These are phyloP conservation scores for Euplexia lucipara DNA, from an alignment of 2,888 invertebrate species.

Conservation along the genomic window DNA sequence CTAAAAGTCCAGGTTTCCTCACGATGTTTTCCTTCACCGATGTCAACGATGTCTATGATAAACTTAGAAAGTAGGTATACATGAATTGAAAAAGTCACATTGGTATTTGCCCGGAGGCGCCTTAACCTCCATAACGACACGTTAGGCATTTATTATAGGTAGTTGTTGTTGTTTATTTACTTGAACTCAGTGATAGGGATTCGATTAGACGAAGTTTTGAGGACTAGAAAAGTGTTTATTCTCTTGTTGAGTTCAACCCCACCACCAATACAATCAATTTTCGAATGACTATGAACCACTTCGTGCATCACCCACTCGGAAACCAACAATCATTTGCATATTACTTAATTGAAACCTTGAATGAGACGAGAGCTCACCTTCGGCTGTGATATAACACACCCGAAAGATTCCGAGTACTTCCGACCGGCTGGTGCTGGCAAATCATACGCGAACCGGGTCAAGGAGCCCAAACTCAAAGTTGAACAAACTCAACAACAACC, in stretches of 20 bases:
- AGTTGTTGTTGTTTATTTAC: not conserved
- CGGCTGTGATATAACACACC: slow-evolving; percentile 31
- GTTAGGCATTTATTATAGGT: no score
- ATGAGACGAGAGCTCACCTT: slow-evolving; percentile 25
- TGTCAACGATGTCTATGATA: no score
- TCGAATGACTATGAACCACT: not conserved
- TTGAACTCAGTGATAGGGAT: slow-evolving; percentile 8
- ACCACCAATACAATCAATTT: not conserved
- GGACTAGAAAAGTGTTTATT: not conserved
- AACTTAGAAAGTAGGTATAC: no score
- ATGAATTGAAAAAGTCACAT: no score
- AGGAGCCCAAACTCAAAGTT: slow-evolving; percentile 44
- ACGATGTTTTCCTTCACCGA: no score
- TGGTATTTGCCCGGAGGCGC: no score
- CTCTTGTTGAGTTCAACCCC: not conserved
- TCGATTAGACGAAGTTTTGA: not conserved
- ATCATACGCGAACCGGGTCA: slow-evolving; percentile 37
- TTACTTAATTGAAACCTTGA: slow-evolving; percentile 39
- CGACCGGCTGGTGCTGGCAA: slow-evolving; percentile 8
- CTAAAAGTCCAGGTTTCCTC: no score
- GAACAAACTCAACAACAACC: slow-evolving; percentile 55
- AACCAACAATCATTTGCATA: slow-evolving; percentile 18
- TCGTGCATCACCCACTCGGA: slow-evolving; percentile 14
- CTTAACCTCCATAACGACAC: no score
- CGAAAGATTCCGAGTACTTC: slow-evolving; percentile 4